A percentile compares a stretch with the other conserved stretches of the same genome.
Conservation (phyloP, 1,140 invertebrate genomes). For the Temnothorax curvispinosus region DNA sequence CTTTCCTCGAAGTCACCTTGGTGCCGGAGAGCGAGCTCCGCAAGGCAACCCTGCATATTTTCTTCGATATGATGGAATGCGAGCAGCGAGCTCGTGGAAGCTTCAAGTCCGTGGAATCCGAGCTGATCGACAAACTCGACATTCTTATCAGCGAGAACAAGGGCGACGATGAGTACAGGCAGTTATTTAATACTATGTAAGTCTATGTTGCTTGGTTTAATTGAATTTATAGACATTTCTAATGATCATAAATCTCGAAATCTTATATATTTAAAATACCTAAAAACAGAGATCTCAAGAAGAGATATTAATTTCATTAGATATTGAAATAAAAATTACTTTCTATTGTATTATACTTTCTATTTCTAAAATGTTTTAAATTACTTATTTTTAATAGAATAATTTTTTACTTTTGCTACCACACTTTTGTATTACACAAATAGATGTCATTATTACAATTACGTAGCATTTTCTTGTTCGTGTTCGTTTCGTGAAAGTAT, state of each 20-base stretch:
- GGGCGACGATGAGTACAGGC: slow-evolving; percentile 96
- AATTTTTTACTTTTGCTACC: background rate
- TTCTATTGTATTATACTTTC: background rate
- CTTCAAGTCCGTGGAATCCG: slow-evolving; percentile 96
- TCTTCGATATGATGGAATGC: slow-evolving; percentile 99
- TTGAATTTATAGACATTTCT: background rate
- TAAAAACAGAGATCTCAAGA: background rate
- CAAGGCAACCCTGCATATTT: slow-evolving; percentile 96
- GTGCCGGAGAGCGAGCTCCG: slow-evolving; percentile 95
- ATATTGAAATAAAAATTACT: background rate
- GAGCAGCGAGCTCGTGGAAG: slow-evolving; percentile 94
- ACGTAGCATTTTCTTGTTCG: background rate
- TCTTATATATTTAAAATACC: background rate
- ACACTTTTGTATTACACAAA: background rate
- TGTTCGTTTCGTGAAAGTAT: background rate
- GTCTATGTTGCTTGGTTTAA: slow-evolving; percentile 81
- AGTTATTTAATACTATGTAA: slow-evolving; percentile 97
- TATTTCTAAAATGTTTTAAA: background rate
- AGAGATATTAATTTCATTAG: background rate
- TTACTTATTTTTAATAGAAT: background rate
- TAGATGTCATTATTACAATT: background rate
- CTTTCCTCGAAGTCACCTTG: slow-evolving; percentile 96
- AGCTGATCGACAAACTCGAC: slow-evolving; percentile 97
- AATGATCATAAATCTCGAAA: background rate
- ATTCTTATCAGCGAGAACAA: slow-evolving; percentile 96